Percentiles rank a stretch among this genome's conserved stretches.
phyloP scores from a whole-genome alignment of 2,888 invertebrate genomes.

The Xanthorhoe spadicearia region DNA sequence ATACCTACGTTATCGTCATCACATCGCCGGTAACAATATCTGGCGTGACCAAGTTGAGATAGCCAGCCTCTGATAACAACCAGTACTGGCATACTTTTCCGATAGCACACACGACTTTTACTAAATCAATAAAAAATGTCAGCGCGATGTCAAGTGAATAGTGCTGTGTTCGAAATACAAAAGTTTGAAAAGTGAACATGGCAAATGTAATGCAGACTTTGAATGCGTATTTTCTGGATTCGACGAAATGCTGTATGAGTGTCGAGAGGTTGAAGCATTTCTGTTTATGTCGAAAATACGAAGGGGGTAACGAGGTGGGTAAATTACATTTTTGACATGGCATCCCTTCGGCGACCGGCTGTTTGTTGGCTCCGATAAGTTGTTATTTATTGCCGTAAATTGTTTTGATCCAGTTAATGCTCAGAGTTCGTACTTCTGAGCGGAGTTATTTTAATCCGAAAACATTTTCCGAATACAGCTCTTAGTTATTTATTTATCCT shows the following conservation, averaged over 20 bases:
- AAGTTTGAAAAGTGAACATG: slow-evolving; percentile 51
- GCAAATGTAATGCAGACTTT: slow-evolving; percentile 70
- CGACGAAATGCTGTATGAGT: slow-evolving; percentile 70
- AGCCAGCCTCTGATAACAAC: slow-evolving; percentile 76
- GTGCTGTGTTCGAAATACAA: slow-evolving; percentile 14
- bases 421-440: slow-evolving; percentile 18
- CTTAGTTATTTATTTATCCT: not conserved
- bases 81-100: slow-evolving; percentile 71
- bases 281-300: slow-evolving; percentile 73
- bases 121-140: slow-evolving; percentile 35
- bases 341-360: slow-evolving; percentile 16
- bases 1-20: slow-evolving; percentile 67
- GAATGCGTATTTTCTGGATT: slow-evolving; percentile 73
- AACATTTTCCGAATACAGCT: not conserved
- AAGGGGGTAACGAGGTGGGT: slow-evolving; percentile 67
- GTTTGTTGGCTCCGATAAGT: slow-evolving; percentile 36
- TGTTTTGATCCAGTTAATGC: slow-evolving; percentile 33
- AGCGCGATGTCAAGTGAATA: slow-evolving; percentile 26
- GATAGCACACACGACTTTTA: slow-evolving; percentile 60
- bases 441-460: not conserved
- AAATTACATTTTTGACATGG: slow-evolving; percentile 29
- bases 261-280: slow-evolving; percentile 76
- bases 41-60: slow-evolving; percentile 81
- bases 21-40: slow-evolving; percentile 71
- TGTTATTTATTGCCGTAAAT: slow-evolving; percentile 37